Evolutionary conservation across 2,888 invertebrate genomes (phyloP).

Genomic region (Ormyrus nitidulus): DNA sequence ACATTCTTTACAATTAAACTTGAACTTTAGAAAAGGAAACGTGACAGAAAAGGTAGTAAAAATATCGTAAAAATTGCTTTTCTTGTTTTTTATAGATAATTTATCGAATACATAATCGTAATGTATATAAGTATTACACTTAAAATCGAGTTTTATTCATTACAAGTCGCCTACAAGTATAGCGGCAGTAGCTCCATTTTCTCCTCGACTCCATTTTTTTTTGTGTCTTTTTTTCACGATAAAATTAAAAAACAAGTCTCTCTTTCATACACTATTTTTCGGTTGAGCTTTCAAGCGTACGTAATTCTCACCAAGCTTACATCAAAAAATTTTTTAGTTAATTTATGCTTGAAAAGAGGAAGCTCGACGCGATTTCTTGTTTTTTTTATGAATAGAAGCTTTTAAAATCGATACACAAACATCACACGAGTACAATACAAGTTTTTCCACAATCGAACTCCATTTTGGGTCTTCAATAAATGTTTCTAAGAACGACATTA

Average conservation of each 20-base stretch:
- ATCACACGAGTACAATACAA: constrained; percentile 45
- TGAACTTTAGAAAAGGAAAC: no score
- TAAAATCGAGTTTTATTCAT: constrained; percentile 60
- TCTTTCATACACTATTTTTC: constrained; percentile 25
- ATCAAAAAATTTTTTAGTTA: constrained; percentile 12
- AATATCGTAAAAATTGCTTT: constrained; percentile 20
- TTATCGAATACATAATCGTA: constrained; percentile 68
- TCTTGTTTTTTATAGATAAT: constrained; percentile 65
- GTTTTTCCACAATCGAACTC: constrained; percentile 18
- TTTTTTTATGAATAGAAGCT: constrained; percentile 18
- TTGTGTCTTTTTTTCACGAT: constrained; percentile 30
- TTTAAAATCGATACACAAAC: constrained; percentile 40
- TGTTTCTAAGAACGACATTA: constrained; percentile 56
- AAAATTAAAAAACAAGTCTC: constrained; percentile 31
- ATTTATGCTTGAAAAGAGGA: neutral
- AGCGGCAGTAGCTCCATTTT: constrained; percentile 65
- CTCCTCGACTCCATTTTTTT: constrained; percentile 57
- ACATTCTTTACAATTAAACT: no score
- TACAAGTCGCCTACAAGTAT: constrained; percentile 66
- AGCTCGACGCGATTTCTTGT: constrained; percentile 1
- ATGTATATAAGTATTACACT: constrained; percentile 59
- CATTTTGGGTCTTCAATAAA: neutral
- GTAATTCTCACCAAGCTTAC: constrained; percentile 23
- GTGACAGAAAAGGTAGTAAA: no score
- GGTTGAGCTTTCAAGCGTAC: constrained; percentile 34